Base-by-base conservation (phyloP, 2,888 invertebrate genomes). In the Standfussiana lucernea region DNA sequence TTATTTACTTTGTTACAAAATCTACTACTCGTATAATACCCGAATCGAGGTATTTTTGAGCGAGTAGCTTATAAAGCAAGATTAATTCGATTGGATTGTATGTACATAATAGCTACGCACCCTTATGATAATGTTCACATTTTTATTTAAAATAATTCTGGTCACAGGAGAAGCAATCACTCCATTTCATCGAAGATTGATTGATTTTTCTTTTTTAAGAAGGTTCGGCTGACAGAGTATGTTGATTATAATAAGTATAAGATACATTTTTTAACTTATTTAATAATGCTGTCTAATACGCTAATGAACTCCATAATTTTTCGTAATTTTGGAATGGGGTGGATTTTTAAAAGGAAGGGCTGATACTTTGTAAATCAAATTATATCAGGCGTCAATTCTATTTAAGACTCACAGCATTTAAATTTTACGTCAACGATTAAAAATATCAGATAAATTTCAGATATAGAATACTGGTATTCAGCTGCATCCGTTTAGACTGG, bases 151-250 rank as follows among this genome's bases (percentile, higher is more conserved):
- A 79, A 86, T 37, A 68, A 73, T 77, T 82, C 76, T 35, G 37
- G n/a, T 82, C 65, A 81, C 75, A 72, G 50, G 50, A 42, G 69
- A 61, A 85, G 70, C 82, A 79, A 77, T 79, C 87, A 76, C 37
- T 68, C 47, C 45, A 84, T 76, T 81, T 80, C 53, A 75, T 66
- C 68, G 61, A 32, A 50, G 21, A 69, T 37, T 85, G 69, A 80
- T 80, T 80, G 64, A 70, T 72, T 82, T 40, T 0, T 64, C 28
- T 80, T 83, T 76, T 45, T 45, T 21, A 56, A 28, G 28, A 28
- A 18, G 4, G 6, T 76, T 40, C 21, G 21, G 66, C 15, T 71
- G 59, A 0, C 13, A 5, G 40, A 21, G 24, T 61, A n/a, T 47
- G 24, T 53, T 53, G n/a, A 64, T 65, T n/a, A 15, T 40, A 67